A percentile compares a stretch with the other conserved stretches of the same genome.
Conservation (phyloP, 2,888 invertebrate genomes). For the Deilephila elpenor region DNA sequence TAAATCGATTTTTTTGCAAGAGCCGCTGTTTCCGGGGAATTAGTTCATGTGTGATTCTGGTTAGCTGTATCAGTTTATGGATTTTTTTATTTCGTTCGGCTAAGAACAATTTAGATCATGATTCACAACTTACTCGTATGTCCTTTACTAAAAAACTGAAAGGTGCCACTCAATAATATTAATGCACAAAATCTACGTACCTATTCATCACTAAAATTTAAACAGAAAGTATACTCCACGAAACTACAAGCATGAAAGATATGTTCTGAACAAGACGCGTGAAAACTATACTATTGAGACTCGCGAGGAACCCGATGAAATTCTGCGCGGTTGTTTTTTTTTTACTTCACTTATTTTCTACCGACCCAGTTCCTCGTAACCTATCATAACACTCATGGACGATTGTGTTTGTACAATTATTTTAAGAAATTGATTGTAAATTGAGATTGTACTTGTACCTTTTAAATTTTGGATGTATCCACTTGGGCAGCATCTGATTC, state of each 20-base stretch:
- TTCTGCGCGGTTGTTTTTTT: neutral
- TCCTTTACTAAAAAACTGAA: too few relatives aligned
- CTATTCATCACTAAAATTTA: neutral
- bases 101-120: too few relatives aligned
- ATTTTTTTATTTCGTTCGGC: neutral
- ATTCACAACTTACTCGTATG: too few relatives aligned
- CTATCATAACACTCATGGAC: neutral
- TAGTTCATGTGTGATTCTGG: neutral
- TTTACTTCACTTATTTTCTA: slow-evolving; percentile 7
- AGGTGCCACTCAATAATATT: neutral
- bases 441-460: neutral
- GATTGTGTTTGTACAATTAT: neutral
- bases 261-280: neutral
- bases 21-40: neutral
- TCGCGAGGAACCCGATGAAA: neutral
- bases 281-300: slow-evolving; percentile 15
- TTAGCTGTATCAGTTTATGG: neutral
- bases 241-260: neutral
- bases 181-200: neutral
- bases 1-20: neutral
- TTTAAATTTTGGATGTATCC: too few relatives aligned
- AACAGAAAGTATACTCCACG: neutral
- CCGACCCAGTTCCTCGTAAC: slow-evolving; percentile 11
- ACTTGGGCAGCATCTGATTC: too few relatives aligned
- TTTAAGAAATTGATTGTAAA: neutral